Conservation (phyloP, 1,140 invertebrate species). For the Zaprionus ghesquierei region DNA sequence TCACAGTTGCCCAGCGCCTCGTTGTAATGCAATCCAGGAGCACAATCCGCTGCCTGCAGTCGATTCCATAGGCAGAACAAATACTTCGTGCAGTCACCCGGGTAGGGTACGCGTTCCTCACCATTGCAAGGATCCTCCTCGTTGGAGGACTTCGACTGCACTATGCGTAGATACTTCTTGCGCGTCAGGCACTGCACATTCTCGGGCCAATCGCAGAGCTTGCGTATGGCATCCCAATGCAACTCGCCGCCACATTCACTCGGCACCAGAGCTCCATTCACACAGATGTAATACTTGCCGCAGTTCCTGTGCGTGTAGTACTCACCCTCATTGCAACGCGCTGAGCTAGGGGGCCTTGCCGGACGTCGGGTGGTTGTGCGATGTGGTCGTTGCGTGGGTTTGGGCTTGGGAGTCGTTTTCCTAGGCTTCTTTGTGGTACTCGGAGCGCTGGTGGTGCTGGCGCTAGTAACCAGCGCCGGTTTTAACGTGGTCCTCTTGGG, state of each 20-base stretch:
- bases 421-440: constrained; percentile 29
- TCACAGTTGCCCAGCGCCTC: constrained; percentile 87
- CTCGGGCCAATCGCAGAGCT: constrained; percentile 89
- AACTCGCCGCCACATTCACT: constrained; percentile 87
- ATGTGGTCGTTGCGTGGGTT: constrained; percentile 22
- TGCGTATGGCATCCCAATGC: constrained; percentile 88
- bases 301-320: constrained; percentile 84
- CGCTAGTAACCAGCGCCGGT: not conserved
- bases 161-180: constrained; percentile 63
- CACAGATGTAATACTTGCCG: constrained; percentile 71
- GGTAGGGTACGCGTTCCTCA: constrained; percentile 86
- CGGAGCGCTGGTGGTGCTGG: not conserved
- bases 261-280: constrained; percentile 65
- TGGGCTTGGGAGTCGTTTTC: constrained; percentile 24
- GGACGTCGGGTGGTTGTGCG: constrained; percentile 46
- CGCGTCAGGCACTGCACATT: constrained; percentile 78
- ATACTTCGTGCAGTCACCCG: constrained; percentile 89
- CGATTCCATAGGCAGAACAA: constrained; percentile 91
- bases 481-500: not conserved
- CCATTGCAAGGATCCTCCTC: constrained; percentile 85
- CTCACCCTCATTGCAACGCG: constrained; percentile 83
- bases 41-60: constrained; percentile 88
- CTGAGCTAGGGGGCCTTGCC: constrained; percentile 29
- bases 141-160: constrained; percentile 53
- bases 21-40: constrained; percentile 91